A percentile compares a stretch with the other conserved stretches of the same genome.
phyloP scores from a whole-genome alignment of 2,888 invertebrate species.

The Clunio marinus region DNA sequence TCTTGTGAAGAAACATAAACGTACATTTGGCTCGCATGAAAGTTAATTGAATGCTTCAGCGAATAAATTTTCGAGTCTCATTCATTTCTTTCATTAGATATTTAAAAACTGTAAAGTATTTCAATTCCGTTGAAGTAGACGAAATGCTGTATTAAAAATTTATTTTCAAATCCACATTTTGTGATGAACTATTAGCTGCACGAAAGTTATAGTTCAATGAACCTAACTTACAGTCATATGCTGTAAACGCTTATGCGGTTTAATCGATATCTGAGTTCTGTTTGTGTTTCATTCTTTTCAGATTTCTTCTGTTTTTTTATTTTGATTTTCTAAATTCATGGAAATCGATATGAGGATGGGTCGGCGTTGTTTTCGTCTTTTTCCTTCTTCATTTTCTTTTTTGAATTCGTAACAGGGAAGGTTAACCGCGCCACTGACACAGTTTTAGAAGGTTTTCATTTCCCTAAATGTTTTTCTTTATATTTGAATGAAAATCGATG shows the following conservation, averaged over 20 bases:
- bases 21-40: too few relatives aligned
- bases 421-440: constrained; percentile 8
- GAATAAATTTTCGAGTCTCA: too few relatives aligned
- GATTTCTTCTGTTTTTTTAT: neutral
- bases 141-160: too few relatives aligned
- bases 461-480: neutral
- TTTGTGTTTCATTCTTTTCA: too few relatives aligned
- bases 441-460: neutral
- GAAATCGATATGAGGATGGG: neutral
- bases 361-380: constrained; percentile 10
- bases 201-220: constrained; percentile 17
- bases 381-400: neutral
- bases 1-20: neutral
- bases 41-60: too few relatives aligned
- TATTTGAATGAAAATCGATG: neutral
- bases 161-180: too few relatives aligned
- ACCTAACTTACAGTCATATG: neutral
- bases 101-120: too few relatives aligned
- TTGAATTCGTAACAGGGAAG: too few relatives aligned
- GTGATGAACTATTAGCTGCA: constrained; percentile 27
- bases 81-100: too few relatives aligned
- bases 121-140: too few relatives aligned
- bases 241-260: neutral
- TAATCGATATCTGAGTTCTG: neutral
- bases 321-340: neutral